Percentiles rank a stretch among this genome's conserved stretches.
These are phyloP conservation scores for Trichacis sp. DNA, from an alignment of 2,888 invertebrate genomes.

Conservation along the genomic window DNA sequence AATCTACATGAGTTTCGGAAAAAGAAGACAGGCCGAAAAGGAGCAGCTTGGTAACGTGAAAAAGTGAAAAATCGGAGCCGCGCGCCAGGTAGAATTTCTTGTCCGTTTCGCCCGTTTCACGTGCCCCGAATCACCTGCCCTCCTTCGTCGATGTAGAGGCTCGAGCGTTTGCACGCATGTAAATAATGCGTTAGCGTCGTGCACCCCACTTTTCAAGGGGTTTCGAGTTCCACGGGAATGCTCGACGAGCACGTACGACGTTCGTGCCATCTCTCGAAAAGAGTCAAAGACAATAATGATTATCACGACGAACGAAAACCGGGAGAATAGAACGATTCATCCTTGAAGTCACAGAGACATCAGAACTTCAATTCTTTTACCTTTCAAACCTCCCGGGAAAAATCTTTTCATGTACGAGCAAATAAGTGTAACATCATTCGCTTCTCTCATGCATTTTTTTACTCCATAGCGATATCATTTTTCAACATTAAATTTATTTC, in stretches of 20 bases:
- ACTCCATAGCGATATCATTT: too few species aligned
- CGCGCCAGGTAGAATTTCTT: constrained; percentile 35
- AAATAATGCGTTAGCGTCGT: constrained; percentile 32
- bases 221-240: constrained; percentile 32
- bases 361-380: background rate
- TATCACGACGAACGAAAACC: constrained; percentile 11
- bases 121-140: constrained; percentile 34
- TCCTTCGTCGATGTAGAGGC: constrained; percentile 19
- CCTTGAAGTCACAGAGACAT: constrained; percentile 16
- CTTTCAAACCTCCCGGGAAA: constrained; percentile 1
- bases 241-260: constrained; percentile 30
- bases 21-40: background rate
- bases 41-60: constrained; percentile 9
- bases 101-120: constrained; percentile 10
- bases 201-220: constrained; percentile 29
- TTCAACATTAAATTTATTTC: too few species aligned
- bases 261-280: constrained; percentile 29
- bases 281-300: constrained; percentile 16
- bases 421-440: too few species aligned
- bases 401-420: too few species aligned
- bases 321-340: constrained; percentile 13
- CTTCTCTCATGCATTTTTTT: too few species aligned
- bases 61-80: constrained; percentile 31
- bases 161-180: constrained; percentile 30
- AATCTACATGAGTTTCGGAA: constrained; percentile 4